Evolutionary conservation across 2,113 vertebrate species (phyloP).

Genomic region (Melospiza melodia): DNA sequence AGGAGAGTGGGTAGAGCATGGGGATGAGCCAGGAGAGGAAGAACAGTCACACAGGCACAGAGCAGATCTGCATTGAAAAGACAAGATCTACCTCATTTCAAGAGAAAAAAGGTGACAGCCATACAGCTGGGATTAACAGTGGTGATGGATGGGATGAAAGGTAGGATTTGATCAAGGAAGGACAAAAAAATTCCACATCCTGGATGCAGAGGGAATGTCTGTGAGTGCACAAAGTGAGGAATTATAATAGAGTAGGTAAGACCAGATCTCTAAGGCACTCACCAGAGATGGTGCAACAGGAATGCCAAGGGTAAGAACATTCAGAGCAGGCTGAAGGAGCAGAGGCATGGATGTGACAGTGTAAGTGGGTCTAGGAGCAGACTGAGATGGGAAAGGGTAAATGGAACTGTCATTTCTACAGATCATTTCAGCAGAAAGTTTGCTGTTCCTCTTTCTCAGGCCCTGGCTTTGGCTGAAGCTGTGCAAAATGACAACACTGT

Average conservation of each 20-base stretch:
- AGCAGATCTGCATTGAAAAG: neutral
- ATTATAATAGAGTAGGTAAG: neutral
- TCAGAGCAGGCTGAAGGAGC: neutral
- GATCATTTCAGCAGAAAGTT: neutral
- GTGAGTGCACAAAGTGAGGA: neutral
- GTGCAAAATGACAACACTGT: neutral
- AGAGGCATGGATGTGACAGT: neutral
- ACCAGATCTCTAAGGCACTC: neutral
- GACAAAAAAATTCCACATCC: neutral
- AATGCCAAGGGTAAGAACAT: neutral
- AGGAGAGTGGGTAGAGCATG: constrained; percentile 7
- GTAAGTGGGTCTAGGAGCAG: neutral
- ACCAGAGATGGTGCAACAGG: neutral
- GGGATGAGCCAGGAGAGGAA: neutral
- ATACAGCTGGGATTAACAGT: neutral
- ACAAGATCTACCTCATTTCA: neutral
- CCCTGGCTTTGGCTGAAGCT: neutral
- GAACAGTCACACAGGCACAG: neutral
- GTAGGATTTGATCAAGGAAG: neutral
- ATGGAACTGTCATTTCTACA: neutral
- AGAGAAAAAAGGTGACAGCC: neutral
- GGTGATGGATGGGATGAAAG: neutral
- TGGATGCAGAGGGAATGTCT: neutral
- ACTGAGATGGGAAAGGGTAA: neutral
- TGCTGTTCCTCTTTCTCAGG: neutral